phyloP scores from a whole-genome alignment of 1,140 invertebrate species.

The Heliconius himera region DNA sequence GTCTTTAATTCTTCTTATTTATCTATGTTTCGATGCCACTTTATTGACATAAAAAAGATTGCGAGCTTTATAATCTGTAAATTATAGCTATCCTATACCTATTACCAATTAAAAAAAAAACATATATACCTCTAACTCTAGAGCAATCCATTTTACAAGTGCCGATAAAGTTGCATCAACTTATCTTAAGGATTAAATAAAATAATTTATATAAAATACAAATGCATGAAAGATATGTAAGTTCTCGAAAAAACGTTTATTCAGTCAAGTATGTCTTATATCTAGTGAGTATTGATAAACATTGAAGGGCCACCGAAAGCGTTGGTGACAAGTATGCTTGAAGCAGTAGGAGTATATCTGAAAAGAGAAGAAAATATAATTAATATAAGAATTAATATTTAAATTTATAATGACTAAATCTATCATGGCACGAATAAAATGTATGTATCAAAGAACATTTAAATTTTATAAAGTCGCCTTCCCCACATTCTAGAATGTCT shows the following conservation, averaged over 20 bases:
- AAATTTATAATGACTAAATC: not conserved
- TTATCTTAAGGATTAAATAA: constrained; percentile 53
- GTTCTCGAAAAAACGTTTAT: constrained; percentile 56
- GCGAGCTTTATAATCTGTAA: constrained; percentile 32
- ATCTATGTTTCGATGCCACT: constrained; percentile 50
- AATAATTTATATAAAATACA: constrained; percentile 74
- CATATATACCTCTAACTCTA: constrained; percentile 16
- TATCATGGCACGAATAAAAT: too few relatives aligned
- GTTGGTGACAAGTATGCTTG: constrained; percentile 3
- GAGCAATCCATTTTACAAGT: constrained; percentile 29
- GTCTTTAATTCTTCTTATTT: constrained; percentile 56
- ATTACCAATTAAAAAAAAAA: constrained; percentile 13
- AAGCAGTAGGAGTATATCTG: constrained; percentile 54
- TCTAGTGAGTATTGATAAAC: constrained; percentile 74
- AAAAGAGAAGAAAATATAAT: constrained; percentile 37
- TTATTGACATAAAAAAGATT: constrained; percentile 48
- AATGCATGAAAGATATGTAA: constrained; percentile 75
- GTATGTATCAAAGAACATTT: too few relatives aligned
- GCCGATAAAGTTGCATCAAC: constrained; percentile 55
- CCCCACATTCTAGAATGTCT: too few relatives aligned
- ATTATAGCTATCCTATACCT: constrained; percentile 36
- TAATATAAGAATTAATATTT: not conserved
- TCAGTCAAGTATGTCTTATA: constrained; percentile 68
- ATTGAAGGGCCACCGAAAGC: constrained; percentile 23
- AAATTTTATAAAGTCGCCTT: too few relatives aligned